Conservation (phyloP, 2,888 invertebrate genomes). For the Temnothorax rugatulus region DNA sequence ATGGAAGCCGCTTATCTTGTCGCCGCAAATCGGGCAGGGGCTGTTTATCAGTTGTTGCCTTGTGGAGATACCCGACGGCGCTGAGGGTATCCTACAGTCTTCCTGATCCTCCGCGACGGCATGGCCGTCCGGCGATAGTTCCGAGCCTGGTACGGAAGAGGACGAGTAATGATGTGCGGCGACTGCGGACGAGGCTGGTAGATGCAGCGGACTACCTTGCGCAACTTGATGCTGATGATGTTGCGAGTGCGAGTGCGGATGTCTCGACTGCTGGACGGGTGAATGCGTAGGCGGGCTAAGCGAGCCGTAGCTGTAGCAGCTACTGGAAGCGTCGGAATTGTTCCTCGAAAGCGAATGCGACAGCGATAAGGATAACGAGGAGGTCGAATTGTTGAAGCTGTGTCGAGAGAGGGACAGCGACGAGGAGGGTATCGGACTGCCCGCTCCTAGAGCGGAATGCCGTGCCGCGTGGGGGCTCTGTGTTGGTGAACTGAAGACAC, state of each 20-base stretch:
- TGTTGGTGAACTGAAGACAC: conserved; percentile 93
- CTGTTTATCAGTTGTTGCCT: conserved; percentile 96
- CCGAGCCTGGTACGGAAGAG: conserved; percentile 76
- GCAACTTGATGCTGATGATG: conserved; percentile 84
- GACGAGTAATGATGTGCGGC: conserved; percentile 77
- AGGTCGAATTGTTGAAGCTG: conserved; percentile 85
- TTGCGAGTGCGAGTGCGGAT: conserved; percentile 87
- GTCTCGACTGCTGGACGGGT: conserved; percentile 90
- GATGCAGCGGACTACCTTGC: conserved; percentile 87
- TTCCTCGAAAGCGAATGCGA: conserved; percentile 95
- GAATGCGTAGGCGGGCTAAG: conserved; percentile 91
- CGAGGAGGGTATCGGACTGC: conserved; percentile 85
- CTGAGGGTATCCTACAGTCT: conserved; percentile 85
- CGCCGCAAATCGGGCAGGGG: conserved; percentile 98
- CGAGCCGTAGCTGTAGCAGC: conserved; percentile 93
- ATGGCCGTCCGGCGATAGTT: conserved; percentile 80
- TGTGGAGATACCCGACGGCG: conserved; percentile 92
- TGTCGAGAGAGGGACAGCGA: conserved; percentile 84
- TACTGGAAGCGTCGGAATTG: conserved; percentile 96
- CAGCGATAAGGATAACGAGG: conserved; percentile 87
- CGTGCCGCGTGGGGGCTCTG: conserved; percentile 95
- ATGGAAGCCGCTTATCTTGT: conserved; percentile 98
- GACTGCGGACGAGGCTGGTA: conserved; percentile 73
- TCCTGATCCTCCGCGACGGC: conserved; percentile 76
- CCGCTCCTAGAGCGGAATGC: conserved; percentile 89